Evolutionary conservation across 2,113 vertebrate genomes (phyloP).

Genomic region (Chloebia gouldiae): DNA sequence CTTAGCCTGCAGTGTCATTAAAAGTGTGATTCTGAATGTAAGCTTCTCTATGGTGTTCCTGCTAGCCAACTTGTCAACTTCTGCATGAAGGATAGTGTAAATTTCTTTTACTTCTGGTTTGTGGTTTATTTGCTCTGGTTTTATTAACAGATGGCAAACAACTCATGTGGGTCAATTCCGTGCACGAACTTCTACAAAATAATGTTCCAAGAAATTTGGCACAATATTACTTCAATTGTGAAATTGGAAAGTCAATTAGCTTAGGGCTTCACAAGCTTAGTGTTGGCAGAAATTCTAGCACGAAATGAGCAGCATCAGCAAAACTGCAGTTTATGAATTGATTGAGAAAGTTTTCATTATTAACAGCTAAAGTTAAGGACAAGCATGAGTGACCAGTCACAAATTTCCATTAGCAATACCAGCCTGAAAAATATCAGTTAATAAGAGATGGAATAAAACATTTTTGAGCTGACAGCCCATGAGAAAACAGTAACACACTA

Average conservation of each 20-base stretch:
- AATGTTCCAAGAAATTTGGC: neutral
- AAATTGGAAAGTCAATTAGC: slow-evolving; percentile 41
- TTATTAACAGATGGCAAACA: neutral
- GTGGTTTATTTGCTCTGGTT: neutral
- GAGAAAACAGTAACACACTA: neutral
- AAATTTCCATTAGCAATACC: neutral
- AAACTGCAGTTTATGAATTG: neutral
- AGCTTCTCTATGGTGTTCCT: neutral
- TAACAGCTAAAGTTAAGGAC: slow-evolving; percentile 14
- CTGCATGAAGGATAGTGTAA: neutral
- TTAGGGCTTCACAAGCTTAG: neutral
- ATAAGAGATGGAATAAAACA: neutral
- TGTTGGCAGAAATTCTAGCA: neutral
- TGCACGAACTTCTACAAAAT: neutral
- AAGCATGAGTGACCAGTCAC: neutral
- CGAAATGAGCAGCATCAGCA: slow-evolving; percentile 8
- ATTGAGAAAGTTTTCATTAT: slow-evolving; percentile 35
- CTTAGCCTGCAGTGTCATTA: neutral
- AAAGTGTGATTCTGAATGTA: neutral
- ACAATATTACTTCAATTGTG: slow-evolving; percentile 13
- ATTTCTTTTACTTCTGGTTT: neutral
- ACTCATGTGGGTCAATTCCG: neutral
- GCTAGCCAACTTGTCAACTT: neutral
- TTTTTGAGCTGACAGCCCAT: neutral
- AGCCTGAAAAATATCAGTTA: neutral